Evolutionary conservation across 2,113 vertebrate species (phyloP), one percentile per base, ranked within the genome.

Genomic region (Deroptyus accipitrinus): DNA sequence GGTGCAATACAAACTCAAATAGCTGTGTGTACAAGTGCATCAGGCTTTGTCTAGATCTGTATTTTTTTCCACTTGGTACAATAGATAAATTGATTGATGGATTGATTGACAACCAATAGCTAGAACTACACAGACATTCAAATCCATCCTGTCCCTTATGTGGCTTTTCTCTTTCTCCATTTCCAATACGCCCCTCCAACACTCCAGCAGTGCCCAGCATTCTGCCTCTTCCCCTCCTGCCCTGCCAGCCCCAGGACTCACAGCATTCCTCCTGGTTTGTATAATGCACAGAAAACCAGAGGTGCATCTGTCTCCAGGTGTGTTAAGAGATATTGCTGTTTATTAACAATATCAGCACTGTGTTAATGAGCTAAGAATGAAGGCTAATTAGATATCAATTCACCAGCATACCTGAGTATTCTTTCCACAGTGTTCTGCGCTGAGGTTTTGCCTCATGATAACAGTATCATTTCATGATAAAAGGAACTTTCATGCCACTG

Each of bases 21-120:
- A 39, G 11, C 31, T 52, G 10, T 1, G 0, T 6, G 13, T n/a
- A 12, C 11, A 39, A 52, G 37, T 4, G 2, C 33, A 25, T 22
- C 20, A n/a, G 13, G 39, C 24, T 74, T 46, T 49, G 37, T 30
- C 35, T 55, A 62, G 28, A 57, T 7, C 31, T 28, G 2, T 27
- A 6, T 15, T 27, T 82, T 92, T 57, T 76, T 44, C 31, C 37
- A 31, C 31, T 33, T 39, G 42, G 16, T 44, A 64, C 7, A 30
- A n/a, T 2, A 22, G 14, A 63, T 27, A 17, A 49, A 42, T 11
- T 13, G 19, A 63, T n/a, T 6, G 27, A 42, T 11, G 18, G 51
- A 46, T 35, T 18, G 17, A 41, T 68, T 35, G 54, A 14, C 25
- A 55, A 41, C 18, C 1, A 3, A 25, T 5, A 44, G 23, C 23